A percentile compares a stretch with the other conserved stretches of the same genome.
These are phyloP conservation scores for Diplodus sargus DNA, from an alignment of 2,797 vertebrate genomes.

Conservation along the genomic window DNA sequence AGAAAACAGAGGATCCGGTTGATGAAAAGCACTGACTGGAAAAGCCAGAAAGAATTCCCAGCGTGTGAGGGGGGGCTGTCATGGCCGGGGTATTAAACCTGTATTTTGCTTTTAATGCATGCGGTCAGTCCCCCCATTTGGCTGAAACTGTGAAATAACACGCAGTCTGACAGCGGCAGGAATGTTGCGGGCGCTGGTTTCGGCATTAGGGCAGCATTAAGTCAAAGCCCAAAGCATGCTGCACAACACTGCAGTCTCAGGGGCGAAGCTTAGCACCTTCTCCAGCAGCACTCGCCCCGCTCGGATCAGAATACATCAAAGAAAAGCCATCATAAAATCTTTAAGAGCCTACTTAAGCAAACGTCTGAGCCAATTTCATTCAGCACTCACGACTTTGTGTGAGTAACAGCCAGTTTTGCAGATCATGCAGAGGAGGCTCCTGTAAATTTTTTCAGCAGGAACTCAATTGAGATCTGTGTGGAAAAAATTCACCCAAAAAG, in stretches of 20 bases:
- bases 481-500: background rate
- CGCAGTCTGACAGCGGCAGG: slow-evolving; percentile 68
- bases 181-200: slow-evolving; percentile 79
- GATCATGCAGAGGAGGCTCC: slow-evolving; percentile 11
- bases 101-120: slow-evolving; percentile 76
- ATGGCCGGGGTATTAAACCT: slow-evolving; percentile 67
- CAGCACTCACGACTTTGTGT: slow-evolving; percentile 19
- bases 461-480: background rate
- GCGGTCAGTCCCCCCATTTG: slow-evolving; percentile 64
- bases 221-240: slow-evolving; percentile 80
- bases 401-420: slow-evolving; percentile 6
- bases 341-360: slow-evolving; percentile 22
- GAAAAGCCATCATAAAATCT: slow-evolving; percentile 44
- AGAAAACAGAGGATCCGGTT: slow-evolving; percentile 56
- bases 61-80: slow-evolving; percentile 30
- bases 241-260: slow-evolving; percentile 57
- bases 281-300: slow-evolving; percentile 17
- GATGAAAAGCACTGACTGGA: slow-evolving; percentile 55
- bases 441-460: background rate
- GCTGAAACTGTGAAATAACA: slow-evolving; percentile 74
- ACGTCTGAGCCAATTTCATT: slow-evolving; percentile 23
- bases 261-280: slow-evolving; percentile 71
- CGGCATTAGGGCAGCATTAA: slow-evolving; percentile 81
- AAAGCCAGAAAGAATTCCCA: slow-evolving; percentile 66
- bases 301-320: slow-evolving; percentile 47